phyloP scores from a whole-genome alignment of 2,113 vertebrate species.

The Nothocercus nigrocapillus region DNA sequence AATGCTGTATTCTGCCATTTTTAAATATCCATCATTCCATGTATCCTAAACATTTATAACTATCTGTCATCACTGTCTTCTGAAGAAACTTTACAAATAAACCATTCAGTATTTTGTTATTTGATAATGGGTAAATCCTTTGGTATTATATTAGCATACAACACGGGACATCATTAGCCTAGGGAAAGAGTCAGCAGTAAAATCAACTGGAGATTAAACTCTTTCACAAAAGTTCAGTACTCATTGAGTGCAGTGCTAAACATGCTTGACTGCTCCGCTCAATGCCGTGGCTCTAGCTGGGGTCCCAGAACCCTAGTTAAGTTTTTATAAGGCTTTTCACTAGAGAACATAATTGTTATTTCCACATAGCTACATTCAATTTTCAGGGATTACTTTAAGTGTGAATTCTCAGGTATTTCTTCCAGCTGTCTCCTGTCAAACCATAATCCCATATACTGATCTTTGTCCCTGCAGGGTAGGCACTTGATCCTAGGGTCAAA shows the following conservation, averaged over 20 bases:
- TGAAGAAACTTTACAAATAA: neutral
- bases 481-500: constrained; percentile 79
- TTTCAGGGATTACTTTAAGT: constrained; percentile 78
- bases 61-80: constrained; percentile 2
- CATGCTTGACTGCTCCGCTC: constrained; percentile 40
- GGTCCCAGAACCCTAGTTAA: constrained; percentile 54
- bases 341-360: constrained; percentile 69
- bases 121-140: constrained; percentile 12
- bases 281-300: constrained; percentile 17
- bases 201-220: constrained; percentile 62
- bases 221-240: constrained; percentile 58
- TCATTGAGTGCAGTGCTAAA: constrained; percentile 46
- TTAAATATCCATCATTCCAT: neutral
- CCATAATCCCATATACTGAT: constrained; percentile 73
- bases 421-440: constrained; percentile 82
- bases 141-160: neutral
- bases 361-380: constrained; percentile 69
- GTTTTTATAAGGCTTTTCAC: constrained; percentile 72
- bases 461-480: constrained; percentile 70
- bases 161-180: constrained; percentile 36
- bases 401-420: constrained; percentile 78
- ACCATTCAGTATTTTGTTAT: neutral
- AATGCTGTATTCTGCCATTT: neutral
- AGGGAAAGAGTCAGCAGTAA: constrained; percentile 54
- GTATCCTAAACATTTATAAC: neutral